Evolutionary conservation across 2,797 vertebrate genomes (phyloP), one percentile per base, ranked within the genome.

Genomic region (Hybognathus amarus): DNA sequence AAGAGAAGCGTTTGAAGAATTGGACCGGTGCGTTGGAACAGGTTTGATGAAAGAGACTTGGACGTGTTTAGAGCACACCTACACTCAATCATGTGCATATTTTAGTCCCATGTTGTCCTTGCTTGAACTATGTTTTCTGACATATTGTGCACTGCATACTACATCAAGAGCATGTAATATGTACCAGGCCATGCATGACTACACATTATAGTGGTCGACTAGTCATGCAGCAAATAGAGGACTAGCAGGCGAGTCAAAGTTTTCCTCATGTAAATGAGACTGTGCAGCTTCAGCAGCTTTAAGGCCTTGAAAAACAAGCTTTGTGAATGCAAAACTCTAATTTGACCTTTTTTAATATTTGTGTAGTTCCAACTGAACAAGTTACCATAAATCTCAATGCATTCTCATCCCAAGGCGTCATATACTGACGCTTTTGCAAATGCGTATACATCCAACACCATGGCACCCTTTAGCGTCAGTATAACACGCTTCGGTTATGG

Each of bases 11-110:
- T 71, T 81, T 83, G 75, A 83, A 85, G 59, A 73, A 64, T 64
- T 77, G 42, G 59, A 77, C 40, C 36, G 38, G 18, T 33, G 52
- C 24, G 6, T 40, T 30, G 50, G 66, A 80, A 70, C 11, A 13
- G 79, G 66, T 59, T 61, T 76, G 67, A 85, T 82, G 64, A 85
- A 77, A 64, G 80, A 64, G 69, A 73, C 42, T 82, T 74, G 70
- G 70, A 75, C 18, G n/a, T 75, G 80, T 75, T 82, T 66, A 24
- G 33, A 1, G 33, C 45, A 82, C 80, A 82, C 80, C 70, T 75
- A 66, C 70, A 40, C 61, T 82, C 70, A 54, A 42, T 69, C 38
- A 56, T 27, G 74, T 36, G 15, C 74, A 69, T 50, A 52, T 75
- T 74, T 82, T 36, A 67, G 30, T 52, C 36, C 5, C 45, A 64